A percentile compares a stretch with the other conserved stretches of the same genome.
Conservation (phyloP, 2,113 vertebrate genomes). For the Lophotis ruficrista region DNA sequence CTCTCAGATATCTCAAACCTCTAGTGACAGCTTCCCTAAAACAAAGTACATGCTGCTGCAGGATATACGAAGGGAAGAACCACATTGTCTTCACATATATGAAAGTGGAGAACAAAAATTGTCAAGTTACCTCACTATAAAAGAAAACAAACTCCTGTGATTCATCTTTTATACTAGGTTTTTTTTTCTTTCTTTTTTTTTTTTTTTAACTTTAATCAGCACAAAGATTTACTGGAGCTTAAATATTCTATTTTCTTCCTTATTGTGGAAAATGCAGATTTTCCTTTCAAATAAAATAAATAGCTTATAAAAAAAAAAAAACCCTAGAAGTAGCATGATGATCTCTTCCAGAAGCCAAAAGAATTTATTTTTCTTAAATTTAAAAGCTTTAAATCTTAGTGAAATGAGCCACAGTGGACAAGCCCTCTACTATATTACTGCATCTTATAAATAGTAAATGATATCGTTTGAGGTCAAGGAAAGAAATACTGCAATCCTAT, state of each 20-base stretch:
- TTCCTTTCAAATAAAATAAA: conserved; percentile 1
- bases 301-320: not conserved
- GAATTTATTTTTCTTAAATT: not conserved
- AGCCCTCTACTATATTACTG: conserved; percentile 6
- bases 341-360: conserved; percentile 9
- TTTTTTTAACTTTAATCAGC: not conserved
- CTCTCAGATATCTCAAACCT: not conserved
- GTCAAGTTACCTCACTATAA: not conserved
- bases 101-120: not conserved
- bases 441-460: conserved; percentile 57
- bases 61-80: not conserved
- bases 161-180: not conserved
- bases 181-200: not conserved
- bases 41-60: conserved; percentile 4
- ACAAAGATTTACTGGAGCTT: not conserved
- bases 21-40: not conserved
- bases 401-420: conserved; percentile 46
- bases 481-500: conserved; percentile 45
- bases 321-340: not conserved
- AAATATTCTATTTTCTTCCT: not conserved
- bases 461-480: conserved; percentile 7
- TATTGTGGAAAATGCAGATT: not conserved
- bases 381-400: conserved; percentile 43
- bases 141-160: not conserved
- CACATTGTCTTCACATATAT: not conserved